Evolutionary conservation across 2,888 invertebrate genomes (phyloP).

Genomic region (Acleris sparsana): DNA sequence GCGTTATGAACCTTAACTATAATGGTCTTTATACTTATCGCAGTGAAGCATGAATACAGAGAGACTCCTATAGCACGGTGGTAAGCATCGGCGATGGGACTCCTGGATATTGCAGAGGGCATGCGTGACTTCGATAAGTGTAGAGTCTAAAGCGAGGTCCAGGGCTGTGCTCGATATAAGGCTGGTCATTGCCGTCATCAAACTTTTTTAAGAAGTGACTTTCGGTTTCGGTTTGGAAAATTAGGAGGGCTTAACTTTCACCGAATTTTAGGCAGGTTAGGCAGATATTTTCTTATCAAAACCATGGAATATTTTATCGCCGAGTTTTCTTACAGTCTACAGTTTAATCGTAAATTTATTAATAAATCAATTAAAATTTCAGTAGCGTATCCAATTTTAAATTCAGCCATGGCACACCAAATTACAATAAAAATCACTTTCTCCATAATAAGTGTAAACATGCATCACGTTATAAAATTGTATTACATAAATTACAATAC

Average conservation of each 20-base stretch:
- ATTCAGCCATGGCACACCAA: constrained; percentile 35
- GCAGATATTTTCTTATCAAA: constrained; percentile 23
- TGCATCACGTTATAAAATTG: constrained; percentile 35
- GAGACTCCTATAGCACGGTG: no score
- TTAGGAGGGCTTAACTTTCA: constrained; percentile 11
- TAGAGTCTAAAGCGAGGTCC: no score
- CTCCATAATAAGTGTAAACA: constrained; percentile 25
- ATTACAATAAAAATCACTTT: constrained; percentile 27
- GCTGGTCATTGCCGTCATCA: no score
- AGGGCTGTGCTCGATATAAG: no score
- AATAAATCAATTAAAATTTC: constrained; percentile 1
- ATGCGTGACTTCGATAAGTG: no score
- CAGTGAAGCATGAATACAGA: no score
- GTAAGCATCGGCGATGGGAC: no score
- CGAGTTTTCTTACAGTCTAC: no score
- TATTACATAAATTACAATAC: constrained; percentile 28
- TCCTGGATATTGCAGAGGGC: no score
- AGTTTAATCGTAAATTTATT: constrained; percentile 13
- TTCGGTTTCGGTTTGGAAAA: no score
- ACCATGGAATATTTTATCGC: constrained; percentile 6
- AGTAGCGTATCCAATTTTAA: constrained; percentile 21
- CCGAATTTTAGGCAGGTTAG: constrained; percentile 7
- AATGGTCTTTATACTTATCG: constrained; percentile 10
- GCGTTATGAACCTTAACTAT: constrained; percentile 38
- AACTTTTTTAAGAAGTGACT: no score